phyloP scores from a whole-genome alignment of 2,113 vertebrate genomes.

The Hyperopisus bebe region DNA sequence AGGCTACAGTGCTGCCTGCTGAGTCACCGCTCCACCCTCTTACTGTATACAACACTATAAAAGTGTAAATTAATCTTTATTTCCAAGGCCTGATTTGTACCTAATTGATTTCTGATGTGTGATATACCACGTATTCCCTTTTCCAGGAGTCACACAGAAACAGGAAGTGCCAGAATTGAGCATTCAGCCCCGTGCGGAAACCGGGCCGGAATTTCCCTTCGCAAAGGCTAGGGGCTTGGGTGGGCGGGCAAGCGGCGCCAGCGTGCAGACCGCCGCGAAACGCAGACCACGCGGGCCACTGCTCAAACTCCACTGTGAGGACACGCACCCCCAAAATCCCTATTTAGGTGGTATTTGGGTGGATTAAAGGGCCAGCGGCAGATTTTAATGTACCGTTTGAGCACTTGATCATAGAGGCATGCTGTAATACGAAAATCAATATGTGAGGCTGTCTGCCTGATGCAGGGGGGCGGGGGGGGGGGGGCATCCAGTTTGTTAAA shows the following conservation, averaged over 20 bases:
- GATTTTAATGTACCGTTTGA: constrained; percentile 88
- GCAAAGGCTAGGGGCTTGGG: not conserved
- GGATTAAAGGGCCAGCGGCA: constrained; percentile 89
- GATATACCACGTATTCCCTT: not conserved
- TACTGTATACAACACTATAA: not conserved
- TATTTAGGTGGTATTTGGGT: constrained; percentile 70
- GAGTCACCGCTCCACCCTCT: not conserved
- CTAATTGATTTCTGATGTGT: not conserved
- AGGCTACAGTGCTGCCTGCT: not conserved
- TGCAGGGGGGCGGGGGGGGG: constrained; percentile 58
- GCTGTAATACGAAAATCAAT: constrained; percentile 94
- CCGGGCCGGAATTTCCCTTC: not conserved
- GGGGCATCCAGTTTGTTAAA: constrained; percentile 73
- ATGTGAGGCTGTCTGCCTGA: constrained; percentile 72
- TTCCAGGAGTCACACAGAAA: not conserved
- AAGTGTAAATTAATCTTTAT: not conserved
- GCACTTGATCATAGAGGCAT: constrained; percentile 90
- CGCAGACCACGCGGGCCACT: not conserved
- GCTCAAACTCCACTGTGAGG: constrained; percentile 26
- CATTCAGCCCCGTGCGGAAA: not conserved
- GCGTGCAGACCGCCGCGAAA: not conserved
- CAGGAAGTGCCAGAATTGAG: not conserved
- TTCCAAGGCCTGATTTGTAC: not conserved
- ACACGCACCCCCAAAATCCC: constrained; percentile 36
- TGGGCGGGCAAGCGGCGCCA: no score